Percentiles rank a stretch among this genome's conserved stretches.
phyloP scores from a whole-genome alignment of 2,113 vertebrate species.

The Catharus fuscescens region DNA sequence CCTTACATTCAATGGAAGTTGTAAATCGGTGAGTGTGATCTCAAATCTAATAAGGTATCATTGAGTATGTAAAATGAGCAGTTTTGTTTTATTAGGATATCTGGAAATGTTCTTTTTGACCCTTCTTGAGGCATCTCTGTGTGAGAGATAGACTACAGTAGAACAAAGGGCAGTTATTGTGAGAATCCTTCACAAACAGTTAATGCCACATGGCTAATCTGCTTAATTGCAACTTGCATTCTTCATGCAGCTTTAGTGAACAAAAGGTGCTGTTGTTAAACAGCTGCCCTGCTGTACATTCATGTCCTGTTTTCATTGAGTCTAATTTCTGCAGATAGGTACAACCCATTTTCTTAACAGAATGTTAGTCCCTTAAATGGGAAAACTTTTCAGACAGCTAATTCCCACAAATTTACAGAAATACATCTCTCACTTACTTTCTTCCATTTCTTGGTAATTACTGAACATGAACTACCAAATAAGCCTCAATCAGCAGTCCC shows the following conservation, averaged over 20 bases:
- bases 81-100: neutral
- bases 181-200: neutral
- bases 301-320: neutral
- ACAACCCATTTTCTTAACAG: neutral
- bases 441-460: neutral
- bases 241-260: neutral
- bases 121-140: neutral
- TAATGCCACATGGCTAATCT: neutral
- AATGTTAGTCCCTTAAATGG: neutral
- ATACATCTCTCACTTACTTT: neutral
- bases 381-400: neutral
- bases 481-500: neutral
- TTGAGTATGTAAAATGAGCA: neutral
- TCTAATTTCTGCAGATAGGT: neutral
- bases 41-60: neutral
- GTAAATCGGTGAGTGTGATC: conserved; percentile 88
- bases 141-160: neutral
- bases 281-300: neutral
- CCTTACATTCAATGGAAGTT: conserved; percentile 98
- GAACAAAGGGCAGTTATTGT: neutral
- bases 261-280: neutral
- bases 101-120: neutral
- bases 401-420: neutral
- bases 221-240: neutral
- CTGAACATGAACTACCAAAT: neutral